phyloP scores from a whole-genome alignment of 2,113 vertebrate species.

The Lonchura striata region DNA sequence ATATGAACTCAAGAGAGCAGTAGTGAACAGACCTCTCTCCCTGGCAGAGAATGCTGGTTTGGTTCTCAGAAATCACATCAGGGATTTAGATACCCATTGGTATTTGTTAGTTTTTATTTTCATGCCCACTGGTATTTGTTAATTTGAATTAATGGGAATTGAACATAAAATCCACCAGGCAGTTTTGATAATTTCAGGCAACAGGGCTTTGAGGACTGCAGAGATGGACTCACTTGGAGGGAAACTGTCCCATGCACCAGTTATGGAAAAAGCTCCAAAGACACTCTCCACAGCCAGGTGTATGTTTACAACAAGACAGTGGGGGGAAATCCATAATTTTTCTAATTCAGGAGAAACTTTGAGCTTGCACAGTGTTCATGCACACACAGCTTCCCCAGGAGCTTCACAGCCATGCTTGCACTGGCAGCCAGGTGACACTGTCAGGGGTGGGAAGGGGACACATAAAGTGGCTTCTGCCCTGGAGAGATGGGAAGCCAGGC shows the following conservation, averaged over 20 bases:
- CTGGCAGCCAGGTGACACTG: neutral
- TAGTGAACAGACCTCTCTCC: neutral
- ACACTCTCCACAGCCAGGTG: accelerated
- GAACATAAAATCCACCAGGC: neutral
- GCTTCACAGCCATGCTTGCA: neutral
- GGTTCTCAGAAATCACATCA: neutral
- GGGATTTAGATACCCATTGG: neutral
- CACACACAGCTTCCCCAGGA: accelerated
- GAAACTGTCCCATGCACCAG: neutral
- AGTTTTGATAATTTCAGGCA: neutral
- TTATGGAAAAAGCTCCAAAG: neutral
- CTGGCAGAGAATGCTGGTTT: neutral
- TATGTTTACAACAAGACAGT: accelerated
- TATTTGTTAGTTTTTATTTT: conserved; percentile 7
- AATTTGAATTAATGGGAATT: neutral
- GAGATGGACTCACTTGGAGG: neutral
- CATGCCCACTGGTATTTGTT: neutral
- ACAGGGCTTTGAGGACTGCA: neutral
- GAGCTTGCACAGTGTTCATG: neutral
- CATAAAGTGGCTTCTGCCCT: neutral
- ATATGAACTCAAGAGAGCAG: neutral
- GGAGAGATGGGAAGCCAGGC: neutral
- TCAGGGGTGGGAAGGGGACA: neutral
- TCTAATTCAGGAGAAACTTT: neutral
- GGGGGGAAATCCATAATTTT: neutral